These are phyloP conservation scores for Catharus minimus DNA, from an alignment of 2,113 vertebrate genomes.

Conservation along the genomic window DNA sequence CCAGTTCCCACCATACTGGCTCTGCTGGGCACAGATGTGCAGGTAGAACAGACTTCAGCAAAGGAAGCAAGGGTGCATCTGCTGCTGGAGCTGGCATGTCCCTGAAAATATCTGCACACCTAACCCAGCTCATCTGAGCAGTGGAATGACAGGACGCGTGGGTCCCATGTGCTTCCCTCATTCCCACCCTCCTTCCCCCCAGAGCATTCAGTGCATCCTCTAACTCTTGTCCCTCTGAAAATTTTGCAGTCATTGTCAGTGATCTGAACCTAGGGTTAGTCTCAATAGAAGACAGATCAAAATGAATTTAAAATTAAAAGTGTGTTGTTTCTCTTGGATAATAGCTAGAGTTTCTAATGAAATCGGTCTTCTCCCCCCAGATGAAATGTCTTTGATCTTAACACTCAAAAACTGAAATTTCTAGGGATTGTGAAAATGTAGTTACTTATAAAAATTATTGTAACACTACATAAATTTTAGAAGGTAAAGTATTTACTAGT, in stretches of 20 bases:
- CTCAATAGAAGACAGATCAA: neutral
- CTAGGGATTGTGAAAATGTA: neutral
- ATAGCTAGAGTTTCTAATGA: neutral
- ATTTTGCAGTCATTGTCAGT: neutral
- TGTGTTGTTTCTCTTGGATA: neutral
- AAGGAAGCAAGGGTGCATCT: neutral
- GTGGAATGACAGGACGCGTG: neutral
- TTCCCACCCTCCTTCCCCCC: neutral
- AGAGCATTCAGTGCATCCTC: neutral
- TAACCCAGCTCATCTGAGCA: neutral
- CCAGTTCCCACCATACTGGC: rapidly evolving
- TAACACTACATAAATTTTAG: neutral
- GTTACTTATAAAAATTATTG: neutral
- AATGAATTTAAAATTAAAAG: slow-evolving; percentile 13
- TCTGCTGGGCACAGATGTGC: neutral
- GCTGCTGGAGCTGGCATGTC: neutral
- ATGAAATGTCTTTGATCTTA: neutral
- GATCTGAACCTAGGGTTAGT: neutral
- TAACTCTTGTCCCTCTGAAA: neutral
- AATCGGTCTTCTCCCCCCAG: neutral
- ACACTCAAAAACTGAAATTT: neutral
- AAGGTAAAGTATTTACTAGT: neutral
- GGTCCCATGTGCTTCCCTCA: too few species aligned
- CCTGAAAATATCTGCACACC: neutral
- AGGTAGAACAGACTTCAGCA: neutral